phyloP scores from a whole-genome alignment of 2,113 vertebrate species.

The Alethe diademata region DNA sequence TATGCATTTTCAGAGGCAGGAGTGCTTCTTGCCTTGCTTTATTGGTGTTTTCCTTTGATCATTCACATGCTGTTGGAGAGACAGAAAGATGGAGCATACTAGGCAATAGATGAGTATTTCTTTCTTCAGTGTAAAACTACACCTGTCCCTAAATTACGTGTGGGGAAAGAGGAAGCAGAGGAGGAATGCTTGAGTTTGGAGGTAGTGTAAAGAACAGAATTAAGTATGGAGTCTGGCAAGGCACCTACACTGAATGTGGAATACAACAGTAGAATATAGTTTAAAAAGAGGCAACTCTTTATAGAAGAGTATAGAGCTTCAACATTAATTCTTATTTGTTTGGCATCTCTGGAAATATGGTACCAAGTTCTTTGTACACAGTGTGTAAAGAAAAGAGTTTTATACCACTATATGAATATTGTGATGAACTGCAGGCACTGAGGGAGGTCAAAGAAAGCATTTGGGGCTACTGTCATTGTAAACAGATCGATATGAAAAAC shows the following conservation, averaged over 20 bases:
- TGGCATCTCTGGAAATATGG: not conserved
- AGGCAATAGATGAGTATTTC: not conserved
- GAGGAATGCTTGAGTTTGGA: not conserved
- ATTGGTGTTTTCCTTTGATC: not conserved
- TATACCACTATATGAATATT: not conserved
- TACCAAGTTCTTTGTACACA: not conserved
- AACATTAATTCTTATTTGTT: not conserved
- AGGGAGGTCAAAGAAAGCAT: not conserved
- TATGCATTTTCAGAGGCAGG: not conserved
- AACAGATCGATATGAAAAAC: not conserved
- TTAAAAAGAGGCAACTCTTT: not conserved
- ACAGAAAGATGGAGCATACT: not conserved
- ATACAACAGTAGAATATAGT: not conserved
- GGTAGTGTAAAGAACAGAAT: not conserved
- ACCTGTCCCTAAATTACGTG: not conserved
- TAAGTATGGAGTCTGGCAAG: not conserved
- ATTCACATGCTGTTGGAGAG: not conserved
- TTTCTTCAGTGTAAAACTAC: not conserved
- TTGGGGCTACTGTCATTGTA: not conserved
- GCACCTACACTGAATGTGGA: not conserved
- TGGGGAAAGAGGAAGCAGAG: not conserved
- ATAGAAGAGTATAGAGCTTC: not conserved
- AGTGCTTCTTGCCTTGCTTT: not conserved
- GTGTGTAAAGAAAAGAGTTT: not conserved
- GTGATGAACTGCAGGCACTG: not conserved